Evolutionary conservation across 2,113 vertebrate genomes (phyloP), one percentile per base, ranked within the genome.

Genomic region (Chitala chitala): DNA sequence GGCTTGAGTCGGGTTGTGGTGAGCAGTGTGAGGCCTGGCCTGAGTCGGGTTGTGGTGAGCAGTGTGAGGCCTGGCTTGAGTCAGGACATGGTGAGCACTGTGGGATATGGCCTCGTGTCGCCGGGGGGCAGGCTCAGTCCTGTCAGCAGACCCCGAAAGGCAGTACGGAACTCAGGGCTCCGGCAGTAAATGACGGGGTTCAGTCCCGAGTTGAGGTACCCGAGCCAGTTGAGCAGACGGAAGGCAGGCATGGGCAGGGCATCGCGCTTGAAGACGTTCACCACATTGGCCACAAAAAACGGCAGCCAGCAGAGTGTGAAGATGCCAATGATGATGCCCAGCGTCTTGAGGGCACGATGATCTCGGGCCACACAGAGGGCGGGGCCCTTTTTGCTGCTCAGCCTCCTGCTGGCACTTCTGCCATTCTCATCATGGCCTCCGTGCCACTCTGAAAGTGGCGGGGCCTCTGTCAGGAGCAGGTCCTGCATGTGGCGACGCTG

Each of bases 121-220:
- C n/a, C n/a, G 5, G 77, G 63, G 0, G 80, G 77, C 0, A 59
- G 20, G 64, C 81, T 79, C 0, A 82, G 79, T 50, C 79, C 83
- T 40, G 89, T 78, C 6, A 94, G 82, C 20, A 93, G 84, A 20
- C 83, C 84, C 77, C 85, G 85, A 82, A 94, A 92, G 15, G 92
- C 90, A 0, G 75, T 79, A 48, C 92, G 88, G 77, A 93, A 94
- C 78, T 92, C 92, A 0, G 90, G 87, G 80, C 92, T 93, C 78
- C 88, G 92, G 81, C 93, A 92, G 83, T 94, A 93, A 77, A 94
- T 94, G 81, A 93, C 81, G 63, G 93, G 93, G 81, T 94, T 94
- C 78, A 93, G 91, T 76, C 87, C 90, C 0, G 93, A 94, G 80
- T 94, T 94, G 78, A 89, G 63, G 0, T 92, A 94, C 22, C 92